Base-by-base conservation (phyloP, 2,113 vertebrate species). In the Eretmochelys imbricata region DNA sequence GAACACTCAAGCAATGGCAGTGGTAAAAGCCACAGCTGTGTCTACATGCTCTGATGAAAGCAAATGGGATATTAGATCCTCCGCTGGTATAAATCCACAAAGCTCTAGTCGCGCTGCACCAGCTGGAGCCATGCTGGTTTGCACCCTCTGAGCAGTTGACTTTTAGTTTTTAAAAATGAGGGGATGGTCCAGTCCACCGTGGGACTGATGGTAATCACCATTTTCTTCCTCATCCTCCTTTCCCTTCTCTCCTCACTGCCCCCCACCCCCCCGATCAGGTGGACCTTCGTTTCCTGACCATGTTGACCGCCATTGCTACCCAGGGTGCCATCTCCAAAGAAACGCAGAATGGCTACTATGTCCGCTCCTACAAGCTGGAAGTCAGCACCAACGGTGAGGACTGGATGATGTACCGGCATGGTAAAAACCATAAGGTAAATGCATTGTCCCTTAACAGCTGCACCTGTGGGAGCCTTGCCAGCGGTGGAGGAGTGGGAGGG, bases 341-440 rank as follows among this genome's bases (percentile, higher is more conserved):
- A 96, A 99, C 99, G 0, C 98, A 99, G 96, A 99, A 99, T 85
- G 99, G 98, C 62, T 99, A 99, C 97, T 99, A 99, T 16, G 99
- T 99, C 95, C 99, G 98, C 87, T 98, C 99, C 49, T 99, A 99
- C 97, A 99, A 99, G 95, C 98, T 99, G 98, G 99, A 99, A 96
- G 98, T 99, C 98, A 99, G 99, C 99, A 99, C 99, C 75, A 99
- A 99, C 0, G 99, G 99, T 1, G 99, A 99, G 91, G 99, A 99
- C 98, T 99, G 99, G 99, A 99, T 99, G 99, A 98, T 99, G 84
- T 99, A 99, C 96, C 98, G 99, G 5, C 99, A 99, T 0, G 99
- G 99, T 96, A 99, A 99, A 97, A 99, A 99, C 97, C 99, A 99
- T 97, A 99, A 99, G 99, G 99, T 99, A 98, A 97, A 88, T 17